Evolutionary conservation across 2,113 vertebrate genomes (phyloP).

Genomic region (Leptodactylus fuscus): DNA sequence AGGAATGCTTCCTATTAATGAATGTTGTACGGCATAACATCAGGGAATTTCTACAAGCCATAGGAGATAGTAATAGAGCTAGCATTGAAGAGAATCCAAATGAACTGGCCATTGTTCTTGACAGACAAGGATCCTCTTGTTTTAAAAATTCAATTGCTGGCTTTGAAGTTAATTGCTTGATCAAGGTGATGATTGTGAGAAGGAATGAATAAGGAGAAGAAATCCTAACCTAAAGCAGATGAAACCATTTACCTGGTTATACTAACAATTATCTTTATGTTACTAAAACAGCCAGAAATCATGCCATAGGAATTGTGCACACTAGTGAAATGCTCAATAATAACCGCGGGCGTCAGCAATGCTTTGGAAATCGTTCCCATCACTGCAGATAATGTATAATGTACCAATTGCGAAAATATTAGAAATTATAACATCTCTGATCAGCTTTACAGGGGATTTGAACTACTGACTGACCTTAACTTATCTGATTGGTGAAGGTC

Average conservation of each 20-base stretch:
- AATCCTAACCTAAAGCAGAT: neutral
- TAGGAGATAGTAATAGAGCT: neutral
- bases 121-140: conserved; percentile 22
- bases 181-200: neutral
- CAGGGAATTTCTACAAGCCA: neutral
- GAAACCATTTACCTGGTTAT: neutral
- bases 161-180: conserved; percentile 24
- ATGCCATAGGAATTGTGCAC: neutral
- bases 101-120: conserved; percentile 7
- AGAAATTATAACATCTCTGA: neutral
- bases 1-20: neutral
- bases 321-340: neutral
- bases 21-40: neutral
- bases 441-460: too few relatives aligned
- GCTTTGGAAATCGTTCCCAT: neutral
- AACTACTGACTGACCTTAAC: too few relatives aligned
- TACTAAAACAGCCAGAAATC: neutral
- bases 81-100: neutral
- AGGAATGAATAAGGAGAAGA: neutral
- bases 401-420: neutral
- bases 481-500: too few relatives aligned
- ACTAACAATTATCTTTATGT: neutral
- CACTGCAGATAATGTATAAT: neutral
- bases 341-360: neutral
- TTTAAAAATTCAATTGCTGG: neutral